A percentile compares a stretch with the other conserved stretches of the same genome.
Conservation (phyloP, 2,113 vertebrate genomes). For the Cranoglanis bouderius region DNA sequence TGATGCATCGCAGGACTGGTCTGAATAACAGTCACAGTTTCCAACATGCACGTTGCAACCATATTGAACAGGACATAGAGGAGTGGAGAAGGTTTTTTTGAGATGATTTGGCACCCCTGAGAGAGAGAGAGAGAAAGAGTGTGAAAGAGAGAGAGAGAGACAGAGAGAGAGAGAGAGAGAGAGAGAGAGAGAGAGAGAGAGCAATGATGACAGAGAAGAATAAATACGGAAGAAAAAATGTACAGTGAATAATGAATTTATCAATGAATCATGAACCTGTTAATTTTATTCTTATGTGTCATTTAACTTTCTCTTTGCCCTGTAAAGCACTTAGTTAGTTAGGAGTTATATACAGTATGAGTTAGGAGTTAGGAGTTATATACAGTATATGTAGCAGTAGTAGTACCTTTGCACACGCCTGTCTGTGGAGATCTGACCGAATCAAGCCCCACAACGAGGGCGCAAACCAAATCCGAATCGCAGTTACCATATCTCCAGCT, state of each 20-base stretch:
- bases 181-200: not conserved
- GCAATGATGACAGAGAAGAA: not conserved
- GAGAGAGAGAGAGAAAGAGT: not conserved
- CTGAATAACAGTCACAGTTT: slow-evolving; percentile 28
- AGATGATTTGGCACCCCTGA: slow-evolving; percentile 26
- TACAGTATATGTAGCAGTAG: not conserved
- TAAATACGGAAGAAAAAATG: not conserved
- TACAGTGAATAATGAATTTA: not conserved
- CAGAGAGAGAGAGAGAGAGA: not conserved
- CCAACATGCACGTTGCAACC: slow-evolving; percentile 37
- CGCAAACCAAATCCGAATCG: not conserved
- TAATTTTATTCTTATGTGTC: not conserved
- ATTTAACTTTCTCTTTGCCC: not conserved
- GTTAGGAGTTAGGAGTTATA: not conserved
- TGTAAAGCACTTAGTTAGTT: not conserved
- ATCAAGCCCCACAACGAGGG: slow-evolving; percentile 1
- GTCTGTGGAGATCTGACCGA: slow-evolving; percentile 29
- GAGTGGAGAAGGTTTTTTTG: not conserved
- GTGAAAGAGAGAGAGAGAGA: not conserved
- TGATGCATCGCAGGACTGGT: not conserved
- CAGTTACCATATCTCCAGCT: slow-evolving; percentile 43
- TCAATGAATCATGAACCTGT: not conserved
- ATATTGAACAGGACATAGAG: slow-evolving; percentile 8
- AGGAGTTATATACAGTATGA: not conserved
- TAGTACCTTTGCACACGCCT: slow-evolving; percentile 43